These are phyloP conservation scores for Rattus rattus DNA, from an alignment of 2,113 vertebrate species.

Conservation along the genomic window DNA sequence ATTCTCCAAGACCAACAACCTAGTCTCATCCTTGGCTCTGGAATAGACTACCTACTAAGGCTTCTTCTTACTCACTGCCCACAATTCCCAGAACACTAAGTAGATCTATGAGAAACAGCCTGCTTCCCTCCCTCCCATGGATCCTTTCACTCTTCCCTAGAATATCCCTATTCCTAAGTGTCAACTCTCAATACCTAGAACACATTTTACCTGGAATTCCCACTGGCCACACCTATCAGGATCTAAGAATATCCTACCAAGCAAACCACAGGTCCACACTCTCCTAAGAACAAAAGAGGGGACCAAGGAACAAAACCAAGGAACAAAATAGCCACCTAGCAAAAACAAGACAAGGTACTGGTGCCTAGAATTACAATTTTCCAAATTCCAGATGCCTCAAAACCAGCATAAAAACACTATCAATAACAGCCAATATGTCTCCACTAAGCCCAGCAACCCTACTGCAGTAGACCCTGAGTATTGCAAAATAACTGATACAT, in stretches of 20 bases:
- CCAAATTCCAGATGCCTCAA: not conserved
- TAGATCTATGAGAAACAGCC: not conserved
- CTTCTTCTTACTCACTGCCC: not conserved
- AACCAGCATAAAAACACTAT: not conserved
- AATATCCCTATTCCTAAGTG: not conserved
- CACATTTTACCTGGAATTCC: not conserved
- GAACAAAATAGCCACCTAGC: not conserved
- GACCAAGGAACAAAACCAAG: not conserved
- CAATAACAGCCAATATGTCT: not conserved
- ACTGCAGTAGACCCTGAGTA: not conserved
- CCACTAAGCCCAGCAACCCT: not conserved
- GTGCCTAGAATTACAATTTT: not conserved
- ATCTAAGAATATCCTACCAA: not conserved
- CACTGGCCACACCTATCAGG: not conserved
- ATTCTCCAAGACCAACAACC: not conserved
- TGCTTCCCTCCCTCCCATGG: not conserved
- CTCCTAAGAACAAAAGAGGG: not conserved
- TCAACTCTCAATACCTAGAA: not conserved
- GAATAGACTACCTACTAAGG: not conserved
- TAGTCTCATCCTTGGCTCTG: not conserved
- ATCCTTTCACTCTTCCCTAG: not conserved
- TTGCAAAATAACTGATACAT: too few species aligned
- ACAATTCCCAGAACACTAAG: not conserved
- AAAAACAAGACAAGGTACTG: not conserved
- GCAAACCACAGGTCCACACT: not conserved